Evolutionary conservation across 2,888 invertebrate species (phyloP), one percentile per base, ranked within the genome.

Genomic region (Cantharis rustica): DNA sequence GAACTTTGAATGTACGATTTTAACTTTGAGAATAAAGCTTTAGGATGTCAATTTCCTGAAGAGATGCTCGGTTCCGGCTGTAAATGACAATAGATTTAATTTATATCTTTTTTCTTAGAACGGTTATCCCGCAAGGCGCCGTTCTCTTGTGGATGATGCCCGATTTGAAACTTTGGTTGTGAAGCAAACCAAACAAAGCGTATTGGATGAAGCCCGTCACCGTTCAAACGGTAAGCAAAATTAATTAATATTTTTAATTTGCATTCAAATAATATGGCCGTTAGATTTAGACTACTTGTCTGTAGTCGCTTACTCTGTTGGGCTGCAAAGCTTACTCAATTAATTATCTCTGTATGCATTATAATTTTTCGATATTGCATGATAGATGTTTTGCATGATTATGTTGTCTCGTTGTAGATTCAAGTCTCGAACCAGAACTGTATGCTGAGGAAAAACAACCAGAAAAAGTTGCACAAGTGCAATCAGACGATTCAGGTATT

Each of bases 81-180:
- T 68, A 62, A 13, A 72, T 83, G 85, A 86, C 86, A 86, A 85
- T 81, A 75, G 81, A 62, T 73, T 73, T 73, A 66, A 76, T 63
- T 69, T 47, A 15, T 17, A 27, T 76, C 78, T 81, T 82, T 80
- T 83, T 82, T 80, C 93, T 62, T 91, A 98, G 98, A 98, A 98
- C 91, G 98, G 98, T 80, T 98, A 98, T 88, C 96, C 97, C 84
- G 96, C 98, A 80, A 93, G 98, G 86, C 94, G 97, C 84, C 95
- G 98, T 86, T 98, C 98, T 81, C 93, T 99, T 80, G 98, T 99
- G 73, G 98, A 98, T 86, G 98, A 99, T 89, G 98, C 99, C 83
- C 95, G 97, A 85, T 98, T 99, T 89, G 99, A 99, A 89, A 97
- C 96, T 79, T 91, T 96, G 86, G 96, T 98, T 84, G 98, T 98